Conservation (phyloP, 2,888 invertebrate genomes). For the Calliphora vomitoria region DNA sequence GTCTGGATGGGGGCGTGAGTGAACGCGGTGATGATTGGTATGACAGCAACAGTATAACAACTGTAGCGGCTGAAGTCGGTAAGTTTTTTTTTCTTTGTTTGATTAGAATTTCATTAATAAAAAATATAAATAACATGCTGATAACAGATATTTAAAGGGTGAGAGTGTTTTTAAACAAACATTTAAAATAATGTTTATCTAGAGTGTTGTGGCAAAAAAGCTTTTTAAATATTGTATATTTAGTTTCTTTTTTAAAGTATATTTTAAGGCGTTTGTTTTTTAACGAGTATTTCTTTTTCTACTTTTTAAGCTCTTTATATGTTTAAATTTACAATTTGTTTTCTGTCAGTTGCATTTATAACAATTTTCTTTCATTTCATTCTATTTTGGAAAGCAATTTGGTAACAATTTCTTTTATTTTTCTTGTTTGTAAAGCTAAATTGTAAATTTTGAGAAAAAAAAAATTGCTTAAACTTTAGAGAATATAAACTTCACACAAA, state of each 20-base stretch:
- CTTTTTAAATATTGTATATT: background rate
- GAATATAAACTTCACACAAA: no score
- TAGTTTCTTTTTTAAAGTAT: background rate
- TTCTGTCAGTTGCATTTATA: background rate
- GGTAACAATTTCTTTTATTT: no score
- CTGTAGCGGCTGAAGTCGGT: slow-evolving; percentile 54
- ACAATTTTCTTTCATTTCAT: background rate
- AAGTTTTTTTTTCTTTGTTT: slow-evolving; percentile 35
- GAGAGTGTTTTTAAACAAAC: background rate
- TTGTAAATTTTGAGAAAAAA: no score
- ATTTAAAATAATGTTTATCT: background rate
- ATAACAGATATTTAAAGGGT: background rate
- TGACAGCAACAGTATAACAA: slow-evolving; percentile 50
- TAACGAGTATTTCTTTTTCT: background rate
- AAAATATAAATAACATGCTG: background rate
- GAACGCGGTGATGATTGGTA: slow-evolving; percentile 64
- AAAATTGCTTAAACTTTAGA: no score
- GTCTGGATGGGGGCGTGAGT: slow-evolving; percentile 64
- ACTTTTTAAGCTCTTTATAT: background rate
- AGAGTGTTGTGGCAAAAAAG: background rate
- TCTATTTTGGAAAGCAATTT: no score
- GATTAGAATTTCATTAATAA: background rate
- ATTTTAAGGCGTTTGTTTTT: slow-evolving; percentile 12
- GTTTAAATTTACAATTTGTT: background rate
- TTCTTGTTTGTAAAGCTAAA: no score